Conservation (phyloP, 1,140 invertebrate species). For the Eufriesea mexicana region DNA sequence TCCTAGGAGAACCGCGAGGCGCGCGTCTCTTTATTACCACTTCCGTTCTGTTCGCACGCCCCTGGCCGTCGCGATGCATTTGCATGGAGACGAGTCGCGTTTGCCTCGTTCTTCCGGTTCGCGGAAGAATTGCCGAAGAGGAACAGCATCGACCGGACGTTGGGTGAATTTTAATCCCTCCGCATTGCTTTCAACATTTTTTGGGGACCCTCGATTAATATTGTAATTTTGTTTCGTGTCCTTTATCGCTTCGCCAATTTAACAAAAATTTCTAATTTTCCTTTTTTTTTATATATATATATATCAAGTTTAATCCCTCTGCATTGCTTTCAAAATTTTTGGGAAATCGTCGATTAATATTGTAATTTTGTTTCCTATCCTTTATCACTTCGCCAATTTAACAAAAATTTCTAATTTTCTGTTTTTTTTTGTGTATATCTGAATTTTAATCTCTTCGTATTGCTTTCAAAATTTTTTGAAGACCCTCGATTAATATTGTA, state of each 20-base stretch:
- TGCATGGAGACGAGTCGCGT: slow-evolving; percentile 58
- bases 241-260: too few relatives aligned
- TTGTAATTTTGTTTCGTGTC: too few relatives aligned
- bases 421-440: too few relatives aligned
- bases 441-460: slow-evolving; percentile 15
- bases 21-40: slow-evolving; percentile 41
- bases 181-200: slow-evolving; percentile 3
- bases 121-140: background rate
- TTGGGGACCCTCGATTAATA: background rate
- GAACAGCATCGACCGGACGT: background rate
- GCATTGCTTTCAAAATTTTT: too few relatives aligned
- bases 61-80: slow-evolving; percentile 24
- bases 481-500: background rate
- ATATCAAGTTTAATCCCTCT: too few relatives aligned
- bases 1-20: slow-evolving; percentile 15
- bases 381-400: too few relatives aligned
- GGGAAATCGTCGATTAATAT: too few relatives aligned
- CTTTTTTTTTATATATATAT: too few relatives aligned
- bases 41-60: slow-evolving; percentile 29
- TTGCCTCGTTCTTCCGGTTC: slow-evolving; percentile 32
- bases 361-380: too few relatives aligned
- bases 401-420: too few relatives aligned
- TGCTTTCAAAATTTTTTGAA: background rate
- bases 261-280: too few relatives aligned
- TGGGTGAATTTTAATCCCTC: slow-evolving; percentile 13